phyloP scores from a whole-genome alignment of 2,797 vertebrate genomes.

The Schizopygopsis pylzovi region DNA sequence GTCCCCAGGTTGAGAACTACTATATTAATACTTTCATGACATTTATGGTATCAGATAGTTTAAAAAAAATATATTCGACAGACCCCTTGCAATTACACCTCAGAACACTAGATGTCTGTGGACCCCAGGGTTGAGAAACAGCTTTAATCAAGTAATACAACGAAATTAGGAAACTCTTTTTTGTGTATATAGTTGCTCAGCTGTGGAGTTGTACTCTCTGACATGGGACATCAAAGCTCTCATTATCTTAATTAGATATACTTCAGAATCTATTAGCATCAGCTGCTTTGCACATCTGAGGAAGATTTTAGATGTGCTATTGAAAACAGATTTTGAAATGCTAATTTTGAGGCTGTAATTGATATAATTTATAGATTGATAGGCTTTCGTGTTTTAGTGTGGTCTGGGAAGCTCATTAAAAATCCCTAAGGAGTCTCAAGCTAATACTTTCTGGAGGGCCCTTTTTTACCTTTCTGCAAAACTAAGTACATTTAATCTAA shows the following conservation, averaged over 20 bases:
- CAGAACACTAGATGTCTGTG: not conserved
- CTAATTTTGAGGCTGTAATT: constrained; percentile 70
- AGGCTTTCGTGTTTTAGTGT: constrained; percentile 66
- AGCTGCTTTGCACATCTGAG: constrained; percentile 69
- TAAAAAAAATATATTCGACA: not conserved
- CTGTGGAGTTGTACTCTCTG: constrained; percentile 65
- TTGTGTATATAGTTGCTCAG: constrained; percentile 55
- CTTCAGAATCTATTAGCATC: constrained; percentile 66
- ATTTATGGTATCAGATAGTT: not conserved
- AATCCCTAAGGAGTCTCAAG: constrained; percentile 19
- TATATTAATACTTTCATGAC: not conserved
- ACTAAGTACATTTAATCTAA: constrained; percentile 27
- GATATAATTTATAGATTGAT: constrained; percentile 74
- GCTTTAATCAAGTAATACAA: constrained; percentile 1
- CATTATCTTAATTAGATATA: constrained; percentile 79
- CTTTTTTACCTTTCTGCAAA: constrained; percentile 13
- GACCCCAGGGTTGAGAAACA: not conserved
- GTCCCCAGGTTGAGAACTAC: not conserved
- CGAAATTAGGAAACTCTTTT: constrained; percentile 29
- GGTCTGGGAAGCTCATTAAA: constrained; percentile 34
- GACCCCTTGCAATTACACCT: not conserved
- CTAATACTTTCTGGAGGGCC: constrained; percentile 29
- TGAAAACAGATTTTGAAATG: constrained; percentile 71
- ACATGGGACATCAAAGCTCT: constrained; percentile 75
- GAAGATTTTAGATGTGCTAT: constrained; percentile 64